Evolutionary conservation across 1,140 invertebrate genomes (phyloP), one percentile per base, ranked within the genome.

Genomic region (Trichomalopsis sarcophagae): DNA sequence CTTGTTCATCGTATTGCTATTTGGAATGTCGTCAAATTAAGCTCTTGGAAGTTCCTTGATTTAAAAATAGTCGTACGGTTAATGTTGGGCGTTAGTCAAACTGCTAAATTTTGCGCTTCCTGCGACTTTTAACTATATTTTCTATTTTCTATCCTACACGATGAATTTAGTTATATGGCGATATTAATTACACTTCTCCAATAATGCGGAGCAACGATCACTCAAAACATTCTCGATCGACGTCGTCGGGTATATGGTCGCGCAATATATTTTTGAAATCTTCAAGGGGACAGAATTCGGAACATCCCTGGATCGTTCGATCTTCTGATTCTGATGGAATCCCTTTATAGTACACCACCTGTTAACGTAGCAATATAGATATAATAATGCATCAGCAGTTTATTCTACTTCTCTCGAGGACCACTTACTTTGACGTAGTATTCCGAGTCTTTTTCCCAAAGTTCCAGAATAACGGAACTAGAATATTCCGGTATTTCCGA

Each of bases 401-500:
- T 62, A n/a, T 7, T 62, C 21, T 62, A 62, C 9, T 0, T n/a
- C 21, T n/a, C 7, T 62, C n/a, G 17, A 62, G 17, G 11, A 71
- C 17, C 2, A 90, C 7, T 82, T 87, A 91, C 90, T 79, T 76
- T 87, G 13, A 90, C 77, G 14, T 77, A 89, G 10, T 68, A 14
- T 9, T 89, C 23, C 10, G 55, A 27, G 14, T 30, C 1, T 10
- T 50, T 14, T 13, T 90, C 55, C 0, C 78, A 83, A 13, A 90
- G 87, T 69, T 93, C 93, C 33, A 93, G 47, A 66, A 93, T 87
- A 23, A 92, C 88, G 0, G 94, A 93, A 9, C 94, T 91, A 0
- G 94, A 94, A 84, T 94, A 95, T 80, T 90, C 90, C 0, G 94
- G 94, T 76, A 95, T 91, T 68, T 94, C 93, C 2, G 93, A 90